Evolutionary conservation across 2,888 invertebrate genomes (phyloP), one percentile per base, ranked within the genome.

Genomic region (Drosophila nr. medialis): DNA sequence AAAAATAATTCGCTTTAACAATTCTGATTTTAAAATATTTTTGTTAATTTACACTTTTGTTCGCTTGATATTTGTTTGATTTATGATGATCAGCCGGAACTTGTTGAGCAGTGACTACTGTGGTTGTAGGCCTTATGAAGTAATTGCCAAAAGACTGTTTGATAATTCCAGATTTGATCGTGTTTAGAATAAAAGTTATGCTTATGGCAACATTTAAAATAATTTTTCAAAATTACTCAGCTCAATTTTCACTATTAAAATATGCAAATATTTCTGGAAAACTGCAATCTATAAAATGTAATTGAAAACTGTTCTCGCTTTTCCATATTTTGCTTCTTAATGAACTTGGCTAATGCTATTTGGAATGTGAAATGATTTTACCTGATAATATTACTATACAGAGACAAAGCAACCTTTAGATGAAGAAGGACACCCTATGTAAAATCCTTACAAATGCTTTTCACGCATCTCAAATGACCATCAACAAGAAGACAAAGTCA

Each of bases 381-480:
- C 68, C 63, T 74, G 75, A 74, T 29, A 36, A 54, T 10, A 54
- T 38, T 27, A 15, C n/a, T 8, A 34, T 1, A 54, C 1, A 36
- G 13, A 32, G 21, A 0, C 6, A 27, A 24, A 40, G 15, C 21
- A 51, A 32, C 11, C 29, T 30, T 40, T 24, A 15, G 18, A 50
- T 50, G 15, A 42, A 8, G 21, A n/a, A 7, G 24, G 21, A 18
- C 30, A 67, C 72, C 62, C 67, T 18, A 18, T 48, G 54, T 13
- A 50, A 53, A 56, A 54, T 38, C 21, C 15, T 34, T 18, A 58
- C 42, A 70, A 56, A 60, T 27, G 45, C 45, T 71, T 48, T 71
- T 64, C 60, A 51, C 55, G 56, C 77, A 61, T 63, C 65, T 79
- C 80, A 76, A 79, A 80, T 80, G 79, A 80, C 76, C 80, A 79